Conservation (phyloP, 2,797 vertebrate genomes). For the Avahi laniger region DNA sequence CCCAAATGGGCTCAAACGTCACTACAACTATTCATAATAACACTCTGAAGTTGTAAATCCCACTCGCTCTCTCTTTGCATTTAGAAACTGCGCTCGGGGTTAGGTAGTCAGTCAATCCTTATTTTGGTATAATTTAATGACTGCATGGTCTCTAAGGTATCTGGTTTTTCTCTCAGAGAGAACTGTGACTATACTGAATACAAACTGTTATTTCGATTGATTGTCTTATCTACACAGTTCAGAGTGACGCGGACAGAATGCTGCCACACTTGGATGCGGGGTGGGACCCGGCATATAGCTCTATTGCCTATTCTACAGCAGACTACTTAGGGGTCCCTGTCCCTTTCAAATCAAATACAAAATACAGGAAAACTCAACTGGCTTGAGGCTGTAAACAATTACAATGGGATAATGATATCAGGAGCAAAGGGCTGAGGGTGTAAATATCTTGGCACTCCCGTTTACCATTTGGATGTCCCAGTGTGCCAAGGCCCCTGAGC, state of each 20-base stretch:
- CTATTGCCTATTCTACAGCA: background rate
- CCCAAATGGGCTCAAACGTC: background rate
- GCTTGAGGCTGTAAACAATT: background rate
- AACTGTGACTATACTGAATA: background rate
- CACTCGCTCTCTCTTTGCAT: background rate
- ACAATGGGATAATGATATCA: background rate
- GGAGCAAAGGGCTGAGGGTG: background rate
- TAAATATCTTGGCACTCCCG: background rate
- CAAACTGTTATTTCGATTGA: background rate
- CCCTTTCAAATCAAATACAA: slow-evolving; percentile 35
- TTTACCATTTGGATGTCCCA: background rate
- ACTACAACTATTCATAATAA: background rate
- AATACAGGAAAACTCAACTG: background rate
- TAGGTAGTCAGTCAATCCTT: background rate
- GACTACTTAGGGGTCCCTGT: background rate
- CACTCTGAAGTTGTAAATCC: slow-evolving; percentile 1
- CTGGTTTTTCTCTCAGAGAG: background rate
- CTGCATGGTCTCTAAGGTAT: background rate
- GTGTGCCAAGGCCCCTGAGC: no score
- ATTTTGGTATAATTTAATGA: background rate
- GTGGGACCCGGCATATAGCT: background rate
- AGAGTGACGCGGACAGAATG: background rate
- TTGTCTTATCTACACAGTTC: background rate
- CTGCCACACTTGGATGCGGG: background rate
- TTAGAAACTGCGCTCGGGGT: background rate